These are phyloP conservation scores for Grammomys dolichurus DNA, from an alignment of 2,113 vertebrate genomes.

Conservation along the genomic window DNA sequence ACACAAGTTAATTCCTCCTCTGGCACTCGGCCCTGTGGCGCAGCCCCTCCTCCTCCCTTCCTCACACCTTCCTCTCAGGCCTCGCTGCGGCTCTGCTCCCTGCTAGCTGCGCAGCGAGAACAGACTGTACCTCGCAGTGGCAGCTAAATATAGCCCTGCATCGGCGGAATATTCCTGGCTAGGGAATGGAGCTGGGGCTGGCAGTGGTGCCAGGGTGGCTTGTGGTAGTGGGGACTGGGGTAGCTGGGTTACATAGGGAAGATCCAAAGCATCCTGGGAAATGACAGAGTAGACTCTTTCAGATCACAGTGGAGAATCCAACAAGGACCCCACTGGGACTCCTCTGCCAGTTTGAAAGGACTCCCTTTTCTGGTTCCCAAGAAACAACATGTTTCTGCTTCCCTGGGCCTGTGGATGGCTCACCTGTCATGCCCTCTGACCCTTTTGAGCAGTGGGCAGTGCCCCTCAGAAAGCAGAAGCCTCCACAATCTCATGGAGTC, in stretches of 20 bases:
- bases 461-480: not conserved
- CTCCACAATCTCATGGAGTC: not conserved
- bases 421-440: not conserved
- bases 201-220: conserved; percentile 57
- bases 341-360: not conserved
- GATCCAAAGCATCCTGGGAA: not conserved
- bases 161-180: conserved; percentile 77
- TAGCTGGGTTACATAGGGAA: not conserved
- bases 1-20: conserved; percentile 79
- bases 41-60: conserved; percentile 52
- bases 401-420: not conserved
- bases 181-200: conserved; percentile 71
- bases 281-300: not conserved
- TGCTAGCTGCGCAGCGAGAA: conserved; percentile 80
- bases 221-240: not conserved
- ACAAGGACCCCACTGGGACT: not conserved
- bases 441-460: not conserved
- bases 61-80: conserved; percentile 81
- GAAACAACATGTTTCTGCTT: not conserved
- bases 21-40: not conserved
- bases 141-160: conserved; percentile 82
- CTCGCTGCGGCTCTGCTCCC: conserved; percentile 74
- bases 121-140: conserved; percentile 80
- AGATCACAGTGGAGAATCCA: not conserved
- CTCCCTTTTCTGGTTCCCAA: not conserved